These are phyloP conservation scores for Mormyrus lacerda DNA, from an alignment of 2,113 vertebrate genomes.

Conservation along the genomic window DNA sequence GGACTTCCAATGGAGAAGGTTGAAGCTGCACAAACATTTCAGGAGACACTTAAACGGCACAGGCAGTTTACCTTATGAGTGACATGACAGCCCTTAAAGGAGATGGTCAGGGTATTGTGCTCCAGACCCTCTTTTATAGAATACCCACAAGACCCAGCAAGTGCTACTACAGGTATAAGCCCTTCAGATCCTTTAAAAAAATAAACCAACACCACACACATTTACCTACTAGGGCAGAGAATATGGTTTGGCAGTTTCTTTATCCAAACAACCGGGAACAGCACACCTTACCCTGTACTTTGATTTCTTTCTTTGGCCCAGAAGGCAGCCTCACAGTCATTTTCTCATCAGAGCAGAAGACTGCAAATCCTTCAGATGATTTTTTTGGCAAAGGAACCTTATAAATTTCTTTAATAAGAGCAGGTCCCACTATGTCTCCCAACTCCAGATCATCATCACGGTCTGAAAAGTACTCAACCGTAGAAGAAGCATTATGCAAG, in stretches of 20 bases:
- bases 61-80: constrained; percentile 30
- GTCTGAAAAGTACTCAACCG: neutral
- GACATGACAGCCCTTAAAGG: constrained; percentile 46
- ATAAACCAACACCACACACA: no score
- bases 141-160: constrained; percentile 38
- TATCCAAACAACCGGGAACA: neutral
- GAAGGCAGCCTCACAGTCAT: constrained; percentile 1
- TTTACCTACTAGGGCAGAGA: neutral
- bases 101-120: constrained; percentile 33
- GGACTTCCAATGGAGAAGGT: neutral
- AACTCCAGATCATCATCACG: neutral
- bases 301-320: neutral
- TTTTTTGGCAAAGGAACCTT: neutral
- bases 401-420: neutral
- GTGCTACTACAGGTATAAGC: constrained; percentile 9
- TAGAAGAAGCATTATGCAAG: neutral
- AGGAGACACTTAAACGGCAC: neutral
- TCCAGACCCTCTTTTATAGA: neutral
- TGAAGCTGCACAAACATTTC: neutral
- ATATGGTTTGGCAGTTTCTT: neutral
- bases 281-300: neutral
- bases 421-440: neutral
- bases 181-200: constrained; percentile 9
- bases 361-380: neutral
- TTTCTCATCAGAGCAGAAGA: neutral